phyloP scores from a whole-genome alignment of 1,140 invertebrate species.

The Drosophila auraria region DNA sequence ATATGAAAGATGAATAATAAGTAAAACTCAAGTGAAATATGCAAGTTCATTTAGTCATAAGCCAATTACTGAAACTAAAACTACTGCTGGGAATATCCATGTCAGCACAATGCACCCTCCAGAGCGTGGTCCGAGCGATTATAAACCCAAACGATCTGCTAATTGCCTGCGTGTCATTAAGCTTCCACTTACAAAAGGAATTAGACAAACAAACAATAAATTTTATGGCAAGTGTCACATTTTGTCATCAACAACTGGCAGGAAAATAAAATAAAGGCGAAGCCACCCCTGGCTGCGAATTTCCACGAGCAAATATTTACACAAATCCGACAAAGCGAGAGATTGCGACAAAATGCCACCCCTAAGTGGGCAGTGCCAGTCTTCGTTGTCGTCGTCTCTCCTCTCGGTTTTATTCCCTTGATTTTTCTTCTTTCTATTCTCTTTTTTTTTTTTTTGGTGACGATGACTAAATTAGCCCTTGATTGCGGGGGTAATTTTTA shows the following conservation, averaged over 20 bases:
- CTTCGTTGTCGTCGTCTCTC: not conserved
- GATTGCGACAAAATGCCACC: slow-evolving; percentile 52
- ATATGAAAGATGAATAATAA: not conserved
- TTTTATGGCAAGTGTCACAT: slow-evolving; percentile 84
- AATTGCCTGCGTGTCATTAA: slow-evolving; percentile 84
- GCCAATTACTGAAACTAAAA: slow-evolving; percentile 15
- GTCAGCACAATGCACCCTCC: not conserved
- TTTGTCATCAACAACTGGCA: slow-evolving; percentile 78
- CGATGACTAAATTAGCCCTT: slow-evolving; percentile 79
- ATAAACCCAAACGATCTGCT: slow-evolving; percentile 76
- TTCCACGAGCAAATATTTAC: slow-evolving; percentile 63
- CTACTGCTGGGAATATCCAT: slow-evolving; percentile 22
- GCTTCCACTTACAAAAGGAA: slow-evolving; percentile 75
- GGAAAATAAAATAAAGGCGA: slow-evolving; percentile 37
- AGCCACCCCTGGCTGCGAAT: slow-evolving; percentile 54
- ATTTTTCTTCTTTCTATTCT: not conserved
- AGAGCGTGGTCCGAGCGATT: slow-evolving; percentile 36
- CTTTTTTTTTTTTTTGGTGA: slow-evolving; percentile 25
- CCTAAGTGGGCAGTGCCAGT: slow-evolving; percentile 42
- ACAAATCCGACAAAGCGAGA: slow-evolving; percentile 45
- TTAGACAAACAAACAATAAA: slow-evolving; percentile 81
- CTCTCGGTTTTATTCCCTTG: slow-evolving; percentile 7
- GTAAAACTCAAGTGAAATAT: not conserved
- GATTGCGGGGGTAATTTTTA: slow-evolving; percentile 41
- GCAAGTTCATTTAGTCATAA: slow-evolving; percentile 11